phyloP scores from a whole-genome alignment of 2,113 vertebrate genomes.

The Cacatua alba region DNA sequence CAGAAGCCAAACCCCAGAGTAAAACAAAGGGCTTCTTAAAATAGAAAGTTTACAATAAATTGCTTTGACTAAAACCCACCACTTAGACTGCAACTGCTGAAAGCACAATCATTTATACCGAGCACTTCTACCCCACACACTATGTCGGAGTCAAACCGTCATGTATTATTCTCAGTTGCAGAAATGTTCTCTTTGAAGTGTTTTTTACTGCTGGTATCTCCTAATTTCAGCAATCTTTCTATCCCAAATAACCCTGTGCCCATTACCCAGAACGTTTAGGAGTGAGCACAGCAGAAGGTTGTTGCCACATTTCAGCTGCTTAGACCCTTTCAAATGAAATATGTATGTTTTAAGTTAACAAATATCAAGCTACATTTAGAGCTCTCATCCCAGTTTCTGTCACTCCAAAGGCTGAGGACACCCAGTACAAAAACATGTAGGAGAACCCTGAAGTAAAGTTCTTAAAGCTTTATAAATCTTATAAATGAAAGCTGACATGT shows the following conservation, averaged over 20 bases:
- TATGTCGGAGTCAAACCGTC: not conserved
- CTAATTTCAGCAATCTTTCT: not conserved
- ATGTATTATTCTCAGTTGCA: not conserved
- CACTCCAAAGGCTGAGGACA: not conserved
- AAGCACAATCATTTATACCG: not conserved
- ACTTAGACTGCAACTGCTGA: not conserved
- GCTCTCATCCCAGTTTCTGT: not conserved
- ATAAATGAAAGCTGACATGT: slow-evolving; percentile 4
- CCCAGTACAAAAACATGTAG: not conserved
- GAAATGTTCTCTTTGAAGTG: not conserved
- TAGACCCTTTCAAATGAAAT: not conserved
- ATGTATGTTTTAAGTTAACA: not conserved
- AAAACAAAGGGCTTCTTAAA: slow-evolving; percentile 31
- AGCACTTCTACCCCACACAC: not conserved
- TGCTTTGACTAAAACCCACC: not conserved
- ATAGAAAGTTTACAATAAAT: slow-evolving; percentile 13
- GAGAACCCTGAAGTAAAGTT: not conserved
- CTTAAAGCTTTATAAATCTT: not conserved
- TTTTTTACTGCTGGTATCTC: not conserved
- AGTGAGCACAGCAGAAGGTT: not conserved
- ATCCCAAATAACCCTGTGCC: not conserved
- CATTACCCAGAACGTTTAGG: not conserved
- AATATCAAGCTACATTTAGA: not conserved
- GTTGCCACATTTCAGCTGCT: not conserved
- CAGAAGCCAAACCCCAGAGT: slow-evolving; percentile 6